Percentiles rank a stretch among this genome's conserved stretches.
These are phyloP conservation scores for Clostera curtula DNA, from an alignment of 2,888 invertebrate genomes.

Conservation along the genomic window DNA sequence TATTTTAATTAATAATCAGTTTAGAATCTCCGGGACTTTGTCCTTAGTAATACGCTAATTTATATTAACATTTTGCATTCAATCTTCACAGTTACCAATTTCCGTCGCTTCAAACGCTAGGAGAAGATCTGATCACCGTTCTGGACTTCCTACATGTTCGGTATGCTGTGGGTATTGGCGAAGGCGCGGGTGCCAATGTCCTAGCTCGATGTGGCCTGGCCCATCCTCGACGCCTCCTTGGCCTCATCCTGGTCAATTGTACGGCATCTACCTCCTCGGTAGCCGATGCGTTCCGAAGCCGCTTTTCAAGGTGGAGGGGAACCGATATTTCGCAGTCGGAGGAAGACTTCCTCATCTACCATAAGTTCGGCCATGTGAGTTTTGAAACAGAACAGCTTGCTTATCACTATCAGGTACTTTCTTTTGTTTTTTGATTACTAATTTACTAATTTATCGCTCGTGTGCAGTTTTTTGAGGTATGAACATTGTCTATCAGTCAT, in stretches of 20 bases:
- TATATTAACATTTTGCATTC: too few species aligned
- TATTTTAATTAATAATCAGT: too few species aligned
- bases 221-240: conserved; percentile 84
- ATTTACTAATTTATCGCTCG: conserved; percentile 28
- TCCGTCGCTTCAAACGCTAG: conserved; percentile 86
- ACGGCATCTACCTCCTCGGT: conserved; percentile 91
- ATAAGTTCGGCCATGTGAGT: conserved; percentile 95
- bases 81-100: conserved; percentile 82
- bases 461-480: background rate
- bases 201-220: conserved; percentile 89
- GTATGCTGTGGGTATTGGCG: conserved; percentile 89
- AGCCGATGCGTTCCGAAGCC: conserved; percentile 88
- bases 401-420: conserved; percentile 55
- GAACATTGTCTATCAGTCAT: background rate
- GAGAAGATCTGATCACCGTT: conserved; percentile 87
- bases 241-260: conserved; percentile 89
- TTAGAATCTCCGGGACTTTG: too few species aligned
- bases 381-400: conserved; percentile 37
- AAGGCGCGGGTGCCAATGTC: conserved; percentile 92
- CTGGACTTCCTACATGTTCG: conserved; percentile 88
- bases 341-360: conserved; percentile 90
- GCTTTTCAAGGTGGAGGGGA: conserved; percentile 90
- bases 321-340: conserved; percentile 90
- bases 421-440: conserved; percentile 39
- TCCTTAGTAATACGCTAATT: too few species aligned